phyloP scores from a whole-genome alignment of 2,888 invertebrate species.

The Eristalis tenax region DNA sequence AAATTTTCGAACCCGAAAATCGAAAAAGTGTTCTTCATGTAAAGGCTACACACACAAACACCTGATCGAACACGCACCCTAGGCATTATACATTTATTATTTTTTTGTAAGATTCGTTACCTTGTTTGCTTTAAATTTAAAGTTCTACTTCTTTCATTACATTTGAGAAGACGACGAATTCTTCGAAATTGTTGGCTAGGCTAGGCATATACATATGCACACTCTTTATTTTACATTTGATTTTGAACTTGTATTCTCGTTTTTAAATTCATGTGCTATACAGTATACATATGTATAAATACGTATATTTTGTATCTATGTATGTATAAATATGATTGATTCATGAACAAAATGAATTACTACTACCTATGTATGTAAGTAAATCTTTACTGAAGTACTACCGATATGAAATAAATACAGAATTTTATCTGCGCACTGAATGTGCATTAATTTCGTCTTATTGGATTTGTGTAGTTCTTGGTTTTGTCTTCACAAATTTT shows the following conservation, averaged over 20 bases:
- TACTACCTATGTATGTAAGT: slow-evolving; percentile 35
- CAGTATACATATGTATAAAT: slow-evolving; percentile 26
- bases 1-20: slow-evolving; percentile 94
- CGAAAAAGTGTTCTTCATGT: slow-evolving; percentile 99
- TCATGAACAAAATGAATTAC: slow-evolving; percentile 49
- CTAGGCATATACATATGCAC: slow-evolving; percentile 25
- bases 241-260: slow-evolving; percentile 51
- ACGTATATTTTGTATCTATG: slow-evolving; percentile 13
- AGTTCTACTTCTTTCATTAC: slow-evolving; percentile 35
- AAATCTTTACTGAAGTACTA: slow-evolving; percentile 54
- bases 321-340: slow-evolving; percentile 29
- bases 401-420: slow-evolving; percentile 37
- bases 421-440: slow-evolving; percentile 18
- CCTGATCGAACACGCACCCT: slow-evolving; percentile 20
- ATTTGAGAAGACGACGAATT: slow-evolving; percentile 44
- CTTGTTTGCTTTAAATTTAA: slow-evolving; percentile 52
- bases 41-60: slow-evolving; percentile 77
- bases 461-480: neutral
- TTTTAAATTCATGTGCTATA: slow-evolving; percentile 40
- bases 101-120: slow-evolving; percentile 41
- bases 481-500: no score
- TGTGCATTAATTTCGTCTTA: neutral
- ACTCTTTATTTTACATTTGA: slow-evolving; percentile 26
- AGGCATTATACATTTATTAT: neutral
- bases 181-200: slow-evolving; percentile 42